A percentile compares a stretch with the other conserved stretches of the same genome.
Evolutionary conservation across 2,888 invertebrate genomes (phyloP).

Genomic region (Coecobrya sp.): DNA sequence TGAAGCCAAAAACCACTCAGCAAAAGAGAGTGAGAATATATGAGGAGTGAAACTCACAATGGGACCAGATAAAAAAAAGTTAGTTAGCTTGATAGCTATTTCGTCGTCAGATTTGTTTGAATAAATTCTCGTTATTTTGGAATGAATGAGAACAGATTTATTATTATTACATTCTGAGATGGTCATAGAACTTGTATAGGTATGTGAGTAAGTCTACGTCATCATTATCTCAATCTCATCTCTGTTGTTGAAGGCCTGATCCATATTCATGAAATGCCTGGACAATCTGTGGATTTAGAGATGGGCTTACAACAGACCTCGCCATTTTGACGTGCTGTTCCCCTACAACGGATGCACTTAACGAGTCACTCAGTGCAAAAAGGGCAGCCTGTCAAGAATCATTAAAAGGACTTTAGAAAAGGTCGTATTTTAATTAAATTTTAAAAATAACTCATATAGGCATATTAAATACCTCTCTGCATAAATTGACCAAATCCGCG

Average conservation of each 20-base stretch:
- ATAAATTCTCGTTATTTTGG: background rate
- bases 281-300: conserved; percentile 69
- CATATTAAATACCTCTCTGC: conserved; percentile 89
- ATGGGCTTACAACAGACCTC: conserved; percentile 72
- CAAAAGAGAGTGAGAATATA: too few species aligned
- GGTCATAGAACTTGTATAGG: background rate
- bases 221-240: background rate
- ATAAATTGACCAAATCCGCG: conserved; percentile 90
- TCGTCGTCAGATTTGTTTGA: background rate
- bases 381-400: conserved; percentile 89
- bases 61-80: conserved; percentile 50
- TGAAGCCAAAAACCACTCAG: too few species aligned
- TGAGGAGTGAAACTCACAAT: conserved; percentile 48
- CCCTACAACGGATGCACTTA: conserved; percentile 81
- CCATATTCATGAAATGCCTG: conserved; percentile 77
- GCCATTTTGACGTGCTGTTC: conserved; percentile 83
- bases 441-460: background rate
- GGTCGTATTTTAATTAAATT: background rate
- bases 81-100: background rate
- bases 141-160: background rate
- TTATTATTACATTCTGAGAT: background rate
- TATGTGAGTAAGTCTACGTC: background rate
- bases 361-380: conserved; percentile 89
- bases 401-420: conserved; percentile 23
- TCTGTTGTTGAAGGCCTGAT: conserved; percentile 12